These are phyloP conservation scores for Salvelinus sp. DNA, from an alignment of 2,113 vertebrate genomes.

Conservation along the genomic window DNA sequence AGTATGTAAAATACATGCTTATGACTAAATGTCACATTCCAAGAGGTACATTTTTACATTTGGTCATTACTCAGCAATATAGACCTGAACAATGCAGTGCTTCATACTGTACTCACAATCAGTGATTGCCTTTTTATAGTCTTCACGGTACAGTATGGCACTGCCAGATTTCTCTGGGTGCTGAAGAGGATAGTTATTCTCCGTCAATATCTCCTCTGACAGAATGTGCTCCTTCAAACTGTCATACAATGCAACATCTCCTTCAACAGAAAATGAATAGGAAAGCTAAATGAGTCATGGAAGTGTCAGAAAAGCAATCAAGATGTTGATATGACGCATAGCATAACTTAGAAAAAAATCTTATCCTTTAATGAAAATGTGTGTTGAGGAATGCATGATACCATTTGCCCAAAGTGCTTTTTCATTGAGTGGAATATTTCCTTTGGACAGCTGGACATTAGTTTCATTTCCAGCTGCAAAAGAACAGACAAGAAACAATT, in stretches of 20 bases:
- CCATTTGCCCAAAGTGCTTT: conserved; percentile 52
- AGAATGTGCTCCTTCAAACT: conserved; percentile 75
- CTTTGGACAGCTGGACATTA: conserved; percentile 55
- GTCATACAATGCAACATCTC: conserved; percentile 67
- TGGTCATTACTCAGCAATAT: neutral
- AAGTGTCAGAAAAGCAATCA: neutral
- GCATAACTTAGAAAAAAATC: too few relatives aligned
- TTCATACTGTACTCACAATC: conserved; percentile 32
- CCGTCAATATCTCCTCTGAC: conserved; percentile 69
- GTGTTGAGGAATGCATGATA: neutral
- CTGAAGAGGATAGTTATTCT: conserved; percentile 74
- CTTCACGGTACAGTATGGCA: conserved; percentile 63
- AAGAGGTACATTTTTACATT: neutral
- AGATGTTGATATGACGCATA: neutral
- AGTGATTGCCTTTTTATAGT: conserved; percentile 59
- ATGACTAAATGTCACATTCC: neutral
- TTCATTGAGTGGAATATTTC: conserved; percentile 63
- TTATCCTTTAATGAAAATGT: conserved; percentile 8
- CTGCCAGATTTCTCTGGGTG: conserved; percentile 69
- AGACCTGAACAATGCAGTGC: neutral
- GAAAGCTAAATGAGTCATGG: conserved; percentile 2
- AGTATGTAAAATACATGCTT: neutral
- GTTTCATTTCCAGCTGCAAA: conserved; percentile 54
- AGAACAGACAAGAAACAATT: neutral
- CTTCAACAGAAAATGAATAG: conserved; percentile 40